Conservation (phyloP, 1,140 invertebrate genomes). For the Leptopilina clavipes region DNA sequence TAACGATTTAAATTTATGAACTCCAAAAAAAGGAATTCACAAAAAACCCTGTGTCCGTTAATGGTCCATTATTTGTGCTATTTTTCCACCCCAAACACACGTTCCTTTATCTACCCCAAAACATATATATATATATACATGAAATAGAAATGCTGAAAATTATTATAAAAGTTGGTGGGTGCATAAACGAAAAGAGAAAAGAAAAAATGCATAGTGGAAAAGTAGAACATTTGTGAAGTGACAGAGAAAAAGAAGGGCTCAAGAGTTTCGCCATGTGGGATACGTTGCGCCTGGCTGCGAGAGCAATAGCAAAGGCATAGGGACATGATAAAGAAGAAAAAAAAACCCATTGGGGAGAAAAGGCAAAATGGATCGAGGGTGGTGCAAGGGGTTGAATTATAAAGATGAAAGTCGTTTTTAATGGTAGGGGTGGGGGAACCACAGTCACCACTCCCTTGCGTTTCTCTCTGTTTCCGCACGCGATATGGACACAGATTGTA, state of each 20-base stretch:
- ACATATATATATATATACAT: neutral
- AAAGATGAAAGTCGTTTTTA: constrained; percentile 72
- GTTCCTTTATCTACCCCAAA: neutral
- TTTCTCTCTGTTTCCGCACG: constrained; percentile 58
- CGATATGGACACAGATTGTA: constrained; percentile 53
- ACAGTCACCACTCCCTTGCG: constrained; percentile 59
- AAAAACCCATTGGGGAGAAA: constrained; percentile 67
- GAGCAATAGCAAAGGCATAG: constrained; percentile 43
- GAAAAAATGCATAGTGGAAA: neutral
- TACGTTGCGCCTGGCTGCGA: neutral
- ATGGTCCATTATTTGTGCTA: neutral
- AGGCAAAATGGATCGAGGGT: constrained; percentile 69
- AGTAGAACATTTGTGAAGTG: constrained; percentile 14
- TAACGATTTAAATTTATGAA: no score
- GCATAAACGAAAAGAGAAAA: constrained; percentile 17
- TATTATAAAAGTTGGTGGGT: neutral
- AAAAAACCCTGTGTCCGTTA: neutral
- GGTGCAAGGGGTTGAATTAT: constrained; percentile 70
- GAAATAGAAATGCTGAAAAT: neutral
- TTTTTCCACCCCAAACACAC: neutral
- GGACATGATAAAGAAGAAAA: constrained; percentile 38
- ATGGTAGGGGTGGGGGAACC: constrained; percentile 63
- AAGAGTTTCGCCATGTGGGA: constrained; percentile 32
- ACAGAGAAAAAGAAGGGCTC: constrained; percentile 35
- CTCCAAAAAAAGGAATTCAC: no score